These are phyloP conservation scores for Heterochromis multidens DNA, from an alignment of 2,113 vertebrate species.

Conservation along the genomic window DNA sequence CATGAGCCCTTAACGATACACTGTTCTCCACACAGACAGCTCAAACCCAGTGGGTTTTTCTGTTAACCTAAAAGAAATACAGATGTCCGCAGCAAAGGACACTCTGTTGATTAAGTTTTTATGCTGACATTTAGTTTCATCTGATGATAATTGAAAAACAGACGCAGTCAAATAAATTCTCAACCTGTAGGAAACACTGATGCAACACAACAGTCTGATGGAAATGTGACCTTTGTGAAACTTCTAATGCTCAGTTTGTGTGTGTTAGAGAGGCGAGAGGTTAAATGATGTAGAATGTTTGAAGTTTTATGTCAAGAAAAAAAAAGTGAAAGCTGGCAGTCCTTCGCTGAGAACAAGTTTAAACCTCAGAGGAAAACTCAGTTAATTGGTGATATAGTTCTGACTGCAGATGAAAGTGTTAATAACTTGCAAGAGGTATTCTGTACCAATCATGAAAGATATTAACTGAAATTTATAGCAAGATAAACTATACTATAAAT, in stretches of 20 bases:
- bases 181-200: background rate
- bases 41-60: background rate
- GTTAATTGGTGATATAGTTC: background rate
- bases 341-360: background rate
- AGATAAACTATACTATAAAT: background rate
- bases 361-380: background rate
- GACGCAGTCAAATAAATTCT: background rate
- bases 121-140: background rate
- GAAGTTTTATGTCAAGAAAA: background rate
- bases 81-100: background rate
- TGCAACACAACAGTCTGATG: background rate
- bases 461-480: background rate
- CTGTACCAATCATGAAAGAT: background rate
- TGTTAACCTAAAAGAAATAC: background rate
- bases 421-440: background rate
- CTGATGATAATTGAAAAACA: background rate
- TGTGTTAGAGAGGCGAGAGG: background rate
- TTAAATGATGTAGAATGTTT: background rate
- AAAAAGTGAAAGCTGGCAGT: background rate
- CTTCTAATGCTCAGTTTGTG: no score
- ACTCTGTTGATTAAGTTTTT: background rate
- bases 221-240: background rate
- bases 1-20: background rate
- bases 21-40: background rate
- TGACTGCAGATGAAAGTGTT: background rate